A percentile compares a stretch with the other conserved stretches of the same genome.
phyloP scores from a whole-genome alignment of 2,113 vertebrate genomes.

The Saguinus imperator region DNA sequence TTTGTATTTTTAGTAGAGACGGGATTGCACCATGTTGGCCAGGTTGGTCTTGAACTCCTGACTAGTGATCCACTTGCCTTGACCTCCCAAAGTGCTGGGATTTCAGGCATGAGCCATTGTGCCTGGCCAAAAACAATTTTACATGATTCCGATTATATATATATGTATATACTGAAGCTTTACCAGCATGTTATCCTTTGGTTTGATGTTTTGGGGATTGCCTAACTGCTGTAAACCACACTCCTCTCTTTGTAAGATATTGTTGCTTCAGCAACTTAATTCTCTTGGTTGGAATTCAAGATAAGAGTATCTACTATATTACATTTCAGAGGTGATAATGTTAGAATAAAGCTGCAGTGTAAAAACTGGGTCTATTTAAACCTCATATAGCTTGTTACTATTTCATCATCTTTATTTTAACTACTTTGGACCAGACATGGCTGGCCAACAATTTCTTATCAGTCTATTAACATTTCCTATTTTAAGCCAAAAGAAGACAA shows the following conservation, averaged over 20 bases:
- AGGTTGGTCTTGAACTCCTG: no score
- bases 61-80: no score
- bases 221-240: not conserved
- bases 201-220: not conserved
- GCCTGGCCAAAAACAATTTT: not conserved
- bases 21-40: no score
- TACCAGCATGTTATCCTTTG: not conserved
- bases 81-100: no score
- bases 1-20: no score
- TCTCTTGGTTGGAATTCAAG: not conserved
- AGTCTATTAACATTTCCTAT: conserved; percentile 20
- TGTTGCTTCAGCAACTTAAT: not conserved
- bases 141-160: not conserved
- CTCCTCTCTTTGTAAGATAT: not conserved
- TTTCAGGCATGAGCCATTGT: no score
- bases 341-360: not conserved
- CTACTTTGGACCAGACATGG: not conserved
- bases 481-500: conserved; percentile 6
- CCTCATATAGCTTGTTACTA: not conserved
- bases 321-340: not conserved
- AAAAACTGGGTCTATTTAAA: conserved; percentile 19
- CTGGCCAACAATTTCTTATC: conserved; percentile 9
- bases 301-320: not conserved
- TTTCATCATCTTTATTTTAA: conserved; percentile 41
- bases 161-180: not conserved